Conservation (phyloP, 2,888 invertebrate genomes). For the Polia nebulosa region DNA sequence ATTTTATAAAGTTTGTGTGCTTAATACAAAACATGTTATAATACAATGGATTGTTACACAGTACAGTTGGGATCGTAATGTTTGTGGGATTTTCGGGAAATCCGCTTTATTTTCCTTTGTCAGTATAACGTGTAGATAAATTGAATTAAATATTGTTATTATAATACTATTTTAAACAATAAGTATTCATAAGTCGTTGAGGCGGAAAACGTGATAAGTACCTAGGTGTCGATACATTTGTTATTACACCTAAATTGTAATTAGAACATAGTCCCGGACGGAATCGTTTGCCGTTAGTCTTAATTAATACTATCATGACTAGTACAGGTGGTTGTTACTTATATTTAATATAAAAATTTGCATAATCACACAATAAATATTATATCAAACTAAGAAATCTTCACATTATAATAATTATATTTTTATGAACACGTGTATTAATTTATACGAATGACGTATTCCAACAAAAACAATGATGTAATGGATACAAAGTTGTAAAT, state of each 20-base stretch:
- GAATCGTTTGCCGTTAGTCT: conserved; percentile 45
- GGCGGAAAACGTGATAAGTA: conserved; percentile 69
- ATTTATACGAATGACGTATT: conserved; percentile 51
- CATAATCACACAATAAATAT: conserved; percentile 65
- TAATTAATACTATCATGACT: conserved; percentile 62
- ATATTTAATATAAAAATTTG: conserved; percentile 61
- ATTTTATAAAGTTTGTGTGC: conserved; percentile 50
- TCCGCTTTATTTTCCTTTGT: conserved; percentile 35
- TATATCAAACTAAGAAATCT: conserved; percentile 63
- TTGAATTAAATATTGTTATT: conserved; percentile 40
- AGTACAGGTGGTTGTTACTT: conserved; percentile 59
- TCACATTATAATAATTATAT: conserved; percentile 54
- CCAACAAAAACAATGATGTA: conserved; percentile 56
- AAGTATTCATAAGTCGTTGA: conserved; percentile 63
- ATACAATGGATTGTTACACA: conserved; percentile 45
- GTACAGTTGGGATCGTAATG: conserved; percentile 29
- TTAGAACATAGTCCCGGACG: conserved; percentile 48
- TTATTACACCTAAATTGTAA: conserved; percentile 53
- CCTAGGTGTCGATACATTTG: conserved; percentile 60
- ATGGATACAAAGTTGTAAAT: conserved; percentile 45
- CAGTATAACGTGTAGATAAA: conserved; percentile 24
- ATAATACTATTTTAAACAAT: conserved; percentile 54
- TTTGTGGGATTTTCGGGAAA: conserved; percentile 42
- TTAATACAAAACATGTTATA: conserved; percentile 55
- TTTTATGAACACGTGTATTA: conserved; percentile 57